Conservation (phyloP, 2,113 vertebrate species). For the Pontoporia blainvillei region DNA sequence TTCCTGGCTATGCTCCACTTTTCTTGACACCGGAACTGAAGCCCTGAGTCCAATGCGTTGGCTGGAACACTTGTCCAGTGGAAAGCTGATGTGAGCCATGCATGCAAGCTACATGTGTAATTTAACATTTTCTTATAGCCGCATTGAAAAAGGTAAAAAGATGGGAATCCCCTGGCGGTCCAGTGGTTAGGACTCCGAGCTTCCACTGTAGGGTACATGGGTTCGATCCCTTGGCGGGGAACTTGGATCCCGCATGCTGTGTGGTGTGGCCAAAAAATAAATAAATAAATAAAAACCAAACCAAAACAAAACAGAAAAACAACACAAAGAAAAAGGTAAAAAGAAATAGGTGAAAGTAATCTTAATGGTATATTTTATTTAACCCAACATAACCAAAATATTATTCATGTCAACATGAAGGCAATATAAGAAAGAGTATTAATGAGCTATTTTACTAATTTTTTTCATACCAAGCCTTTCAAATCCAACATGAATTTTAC, state of each 20-base stretch:
- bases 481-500: neutral
- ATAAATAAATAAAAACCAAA: neutral
- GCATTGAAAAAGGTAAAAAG: neutral
- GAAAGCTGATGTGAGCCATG: neutral
- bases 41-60: neutral
- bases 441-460: neutral
- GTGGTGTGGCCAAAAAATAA: too few species aligned
- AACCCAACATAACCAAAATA: neutral
- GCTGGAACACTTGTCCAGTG: neutral
- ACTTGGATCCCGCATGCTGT: neutral
- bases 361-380: constrained; percentile 36
- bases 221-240: neutral
- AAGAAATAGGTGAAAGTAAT: neutral
- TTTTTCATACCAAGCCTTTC: neutral
- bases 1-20: neutral
- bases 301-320: neutral
- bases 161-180: neutral
- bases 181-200: neutral
- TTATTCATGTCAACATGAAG: neutral
- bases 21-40: neutral
- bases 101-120: accelerated
- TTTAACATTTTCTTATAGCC: neutral
- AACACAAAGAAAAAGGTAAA: neutral
- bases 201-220: neutral
- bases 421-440: neutral